Conservation (phyloP, 2,888 invertebrate genomes). For the Cartodere bifasciata region DNA sequence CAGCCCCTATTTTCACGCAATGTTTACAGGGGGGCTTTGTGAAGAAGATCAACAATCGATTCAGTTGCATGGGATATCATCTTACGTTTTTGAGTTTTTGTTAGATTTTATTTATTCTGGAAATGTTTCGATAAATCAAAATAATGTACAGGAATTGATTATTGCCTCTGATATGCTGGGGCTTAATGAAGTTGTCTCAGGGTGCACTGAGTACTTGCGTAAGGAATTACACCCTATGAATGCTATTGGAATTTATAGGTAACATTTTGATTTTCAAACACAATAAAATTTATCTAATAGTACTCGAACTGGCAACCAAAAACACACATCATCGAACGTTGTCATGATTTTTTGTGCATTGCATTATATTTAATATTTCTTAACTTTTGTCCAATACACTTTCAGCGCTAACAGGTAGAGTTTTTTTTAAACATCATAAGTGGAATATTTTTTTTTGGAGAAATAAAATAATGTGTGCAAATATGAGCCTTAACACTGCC, state of each 20-base stretch:
- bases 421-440: too few relatives aligned
- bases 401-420: too few relatives aligned
- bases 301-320: too few relatives aligned
- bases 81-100: constrained; percentile 60
- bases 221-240: constrained; percentile 77
- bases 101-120: constrained; percentile 76
- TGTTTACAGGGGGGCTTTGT: constrained; percentile 77
- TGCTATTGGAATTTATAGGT: constrained; percentile 78
- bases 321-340: too few relatives aligned
- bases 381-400: too few relatives aligned
- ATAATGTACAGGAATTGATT: constrained; percentile 79
- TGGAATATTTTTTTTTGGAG: too few relatives aligned
- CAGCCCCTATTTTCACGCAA: constrained; percentile 86
- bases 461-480: too few relatives aligned
- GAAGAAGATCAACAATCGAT: constrained; percentile 72
- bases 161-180: constrained; percentile 88
- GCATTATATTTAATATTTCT: too few relatives aligned
- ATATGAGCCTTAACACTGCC: too few relatives aligned
- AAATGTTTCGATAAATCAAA: constrained; percentile 54
- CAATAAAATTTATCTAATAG: constrained; percentile 1
- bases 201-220: constrained; percentile 74
- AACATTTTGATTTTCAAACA: constrained; percentile 10
- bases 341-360: too few relatives aligned
- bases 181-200: constrained; percentile 67
- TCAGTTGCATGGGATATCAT: constrained; percentile 65